Evolutionary conservation across 1,140 invertebrate genomes (phyloP).

Genomic region (Calliopsis andreniformis): DNA sequence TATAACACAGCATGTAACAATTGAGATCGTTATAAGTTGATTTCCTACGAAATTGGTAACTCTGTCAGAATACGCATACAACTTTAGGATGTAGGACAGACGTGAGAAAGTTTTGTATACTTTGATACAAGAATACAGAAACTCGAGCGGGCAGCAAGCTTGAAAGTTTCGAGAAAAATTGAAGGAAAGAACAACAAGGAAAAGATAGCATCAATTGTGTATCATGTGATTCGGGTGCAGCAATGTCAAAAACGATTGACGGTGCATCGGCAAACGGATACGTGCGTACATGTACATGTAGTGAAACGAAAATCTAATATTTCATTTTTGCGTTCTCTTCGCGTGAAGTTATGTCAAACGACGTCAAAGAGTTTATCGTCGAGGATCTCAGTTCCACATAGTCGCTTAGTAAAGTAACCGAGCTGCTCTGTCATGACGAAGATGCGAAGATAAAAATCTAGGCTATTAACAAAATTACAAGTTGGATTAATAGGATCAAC

Average conservation of each 20-base stretch:
- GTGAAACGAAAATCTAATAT: not conserved
- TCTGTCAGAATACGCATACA: no score
- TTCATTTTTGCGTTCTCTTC: not conserved
- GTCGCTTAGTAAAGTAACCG: not conserved
- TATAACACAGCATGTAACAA: no score
- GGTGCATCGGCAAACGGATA: not conserved
- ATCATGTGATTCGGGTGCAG: not conserved
- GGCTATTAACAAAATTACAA: not conserved
- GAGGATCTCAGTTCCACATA: no score
- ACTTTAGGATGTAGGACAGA: no score
- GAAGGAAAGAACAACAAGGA: not conserved
- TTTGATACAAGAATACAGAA: not conserved
- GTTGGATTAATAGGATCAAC: no score
- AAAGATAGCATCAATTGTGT: not conserved
- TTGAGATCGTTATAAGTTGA: no score
- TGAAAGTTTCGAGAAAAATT: constrained; percentile 19
- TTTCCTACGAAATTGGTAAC: no score
- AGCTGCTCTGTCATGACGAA: no score
- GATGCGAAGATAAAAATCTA: not conserved
- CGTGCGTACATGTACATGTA: not conserved
- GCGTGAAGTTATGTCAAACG: no score
- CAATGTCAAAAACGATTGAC: not conserved
- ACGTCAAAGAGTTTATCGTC: not conserved
- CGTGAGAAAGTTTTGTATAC: not conserved
- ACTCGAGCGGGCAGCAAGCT: not conserved